Base-by-base conservation (phyloP, 1,140 invertebrate genomes). In the Habropoda laboriosa region DNA sequence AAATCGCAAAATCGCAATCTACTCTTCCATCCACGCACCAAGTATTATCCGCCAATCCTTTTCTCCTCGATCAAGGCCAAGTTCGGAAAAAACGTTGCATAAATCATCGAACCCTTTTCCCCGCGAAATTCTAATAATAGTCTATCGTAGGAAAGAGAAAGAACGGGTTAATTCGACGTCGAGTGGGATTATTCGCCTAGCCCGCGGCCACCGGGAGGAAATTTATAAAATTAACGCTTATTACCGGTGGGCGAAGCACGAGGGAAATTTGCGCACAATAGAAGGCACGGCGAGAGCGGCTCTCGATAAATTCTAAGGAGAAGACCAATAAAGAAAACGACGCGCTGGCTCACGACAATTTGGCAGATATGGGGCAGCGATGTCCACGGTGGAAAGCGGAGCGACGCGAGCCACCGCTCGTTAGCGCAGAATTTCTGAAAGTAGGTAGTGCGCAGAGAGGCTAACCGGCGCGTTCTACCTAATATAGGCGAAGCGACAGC, bases 331-430 rank as follows among this genome's bases (percentile, higher is more conserved):
- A 78, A 71, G 75, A 70, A 58, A 78, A 71, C 42, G 64, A 70
- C 64, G 53, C 51, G 40, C 40, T 21, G 38, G 63, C 68, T 64
- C 58, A 68, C 55, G 80, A 88, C 81, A 87, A 85, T 88, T 89
- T 89, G 88, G 88, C 86, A 87, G 86, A 88, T 89, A 89, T 88
- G 76, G 88, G 86, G 80, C 86, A 89, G 81, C 84, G 82, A 80
- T 60, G 79, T 87, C 80, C 79, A 72, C 83, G 74, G 83, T 86
- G 86, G 88, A 89, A 89, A 89, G 88, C 83, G 81, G 85, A 71
- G 78, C 80, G 79, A 68, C 79, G 70, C 53, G 72, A 58, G 35
- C 30, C 21, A 45, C 16, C 40, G 84, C 85, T 89, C 85, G 88
- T 89, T 89, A 88, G 85, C 74, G 79, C 80, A 78, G 82, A 86